Percentiles rank a stretch among this genome's conserved stretches.
Evolutionary conservation across 92 coral and sea anemone genomes (phyloP).

Genomic region (Parazoanthus swiftii): DNA sequence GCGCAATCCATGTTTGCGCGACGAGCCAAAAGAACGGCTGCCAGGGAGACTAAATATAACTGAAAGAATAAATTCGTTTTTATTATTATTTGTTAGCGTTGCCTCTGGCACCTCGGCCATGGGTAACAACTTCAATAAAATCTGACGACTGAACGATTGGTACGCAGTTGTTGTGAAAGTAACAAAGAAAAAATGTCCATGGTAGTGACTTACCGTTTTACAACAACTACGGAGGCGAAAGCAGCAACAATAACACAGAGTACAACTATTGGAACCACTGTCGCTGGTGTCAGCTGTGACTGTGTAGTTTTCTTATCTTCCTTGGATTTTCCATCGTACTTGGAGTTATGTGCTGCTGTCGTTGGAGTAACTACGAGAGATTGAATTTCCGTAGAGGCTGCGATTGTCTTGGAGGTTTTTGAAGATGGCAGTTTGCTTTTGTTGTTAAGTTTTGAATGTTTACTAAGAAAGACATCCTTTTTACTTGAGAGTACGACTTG

Average conservation of each 20-base stretch:
- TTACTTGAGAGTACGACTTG: background rate
- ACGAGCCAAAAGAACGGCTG: too few relatives aligned
- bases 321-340: background rate
- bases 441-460: background rate
- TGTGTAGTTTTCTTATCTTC: background rate
- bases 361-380: background rate
- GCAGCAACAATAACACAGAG: background rate
- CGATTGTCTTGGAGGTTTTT: background rate
- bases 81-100: too few relatives aligned
- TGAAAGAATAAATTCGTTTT: too few relatives aligned
- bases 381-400: background rate
- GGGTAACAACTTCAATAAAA: too few relatives aligned
- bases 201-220: background rate
- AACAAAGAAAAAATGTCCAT: background rate
- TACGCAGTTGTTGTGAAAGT: background rate
- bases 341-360: background rate
- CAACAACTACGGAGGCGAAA: background rate
- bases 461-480: background rate
- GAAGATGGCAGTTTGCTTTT: background rate
- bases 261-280: background rate
- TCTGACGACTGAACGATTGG: too few relatives aligned
- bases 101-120: too few relatives aligned
- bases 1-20: too few relatives aligned
- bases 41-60: too few relatives aligned
- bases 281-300: background rate